Percentiles rank a stretch among this genome's conserved stretches.
phyloP scores from a whole-genome alignment of 2,888 invertebrate species.

The Limnephilus lunatus region DNA sequence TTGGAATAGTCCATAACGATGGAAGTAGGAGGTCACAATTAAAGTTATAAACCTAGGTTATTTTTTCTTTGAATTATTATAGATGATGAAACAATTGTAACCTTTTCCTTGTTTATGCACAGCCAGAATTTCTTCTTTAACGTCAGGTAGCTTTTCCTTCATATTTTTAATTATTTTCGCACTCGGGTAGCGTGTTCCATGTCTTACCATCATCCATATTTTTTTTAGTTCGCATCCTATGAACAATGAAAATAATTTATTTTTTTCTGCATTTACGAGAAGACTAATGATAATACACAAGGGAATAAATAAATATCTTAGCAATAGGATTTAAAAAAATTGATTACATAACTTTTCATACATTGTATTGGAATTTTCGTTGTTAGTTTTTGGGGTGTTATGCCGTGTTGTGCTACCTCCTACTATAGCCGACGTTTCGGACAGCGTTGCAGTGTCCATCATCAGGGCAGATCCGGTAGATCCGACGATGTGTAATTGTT shows the following conservation, averaged over 20 bases:
- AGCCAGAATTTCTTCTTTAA: constrained; percentile 77
- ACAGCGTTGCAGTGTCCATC: no score
- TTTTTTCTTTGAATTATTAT: neutral
- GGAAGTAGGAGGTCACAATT: neutral
- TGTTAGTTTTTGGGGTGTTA: no score
- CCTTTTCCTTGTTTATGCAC: constrained; percentile 69
- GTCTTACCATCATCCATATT: constrained; percentile 86
- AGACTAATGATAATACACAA: neutral
- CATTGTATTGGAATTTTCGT: neutral
- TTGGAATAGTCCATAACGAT: no score
- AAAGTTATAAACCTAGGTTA: neutral
- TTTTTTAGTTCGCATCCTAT: constrained; percentile 81
- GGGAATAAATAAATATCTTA: neutral
- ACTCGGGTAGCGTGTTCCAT: constrained; percentile 87
- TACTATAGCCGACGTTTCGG: no score
- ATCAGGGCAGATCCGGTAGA: no score
- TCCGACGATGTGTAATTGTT: no score
- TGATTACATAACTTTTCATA: neutral
- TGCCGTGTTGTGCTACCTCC: no score
- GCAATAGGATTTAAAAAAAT: neutral
- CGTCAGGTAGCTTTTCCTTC: constrained; percentile 75
- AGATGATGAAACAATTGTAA: constrained; percentile 12
- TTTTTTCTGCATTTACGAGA: neutral
- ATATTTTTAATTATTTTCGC: constrained; percentile 77
- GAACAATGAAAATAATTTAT: neutral